Conservation (phyloP, 2,888 invertebrate genomes). For the Eupithecia abbreviata region DNA sequence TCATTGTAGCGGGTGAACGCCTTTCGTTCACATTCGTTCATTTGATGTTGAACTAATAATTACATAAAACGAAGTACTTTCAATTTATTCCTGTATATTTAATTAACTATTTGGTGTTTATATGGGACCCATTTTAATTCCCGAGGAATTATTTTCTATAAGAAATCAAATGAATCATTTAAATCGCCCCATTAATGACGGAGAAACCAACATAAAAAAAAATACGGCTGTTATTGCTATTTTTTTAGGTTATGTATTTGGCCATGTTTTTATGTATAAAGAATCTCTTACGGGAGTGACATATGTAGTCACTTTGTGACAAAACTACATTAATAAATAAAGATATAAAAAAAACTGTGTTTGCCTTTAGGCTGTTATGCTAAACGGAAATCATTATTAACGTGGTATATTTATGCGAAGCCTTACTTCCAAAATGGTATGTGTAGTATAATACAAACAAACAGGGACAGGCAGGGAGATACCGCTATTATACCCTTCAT, state of each 20-base stretch:
- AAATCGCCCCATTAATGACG: not conserved
- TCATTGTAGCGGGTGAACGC: conserved; percentile 54
- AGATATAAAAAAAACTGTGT: too few species aligned
- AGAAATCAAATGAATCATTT: not conserved
- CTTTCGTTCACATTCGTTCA: conserved; percentile 31
- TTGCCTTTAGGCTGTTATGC: not conserved
- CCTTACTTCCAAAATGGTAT: conserved; percentile 29
- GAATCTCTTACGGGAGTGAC: too few species aligned
- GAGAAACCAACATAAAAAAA: not conserved
- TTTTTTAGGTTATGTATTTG: too few species aligned
- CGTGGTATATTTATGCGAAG: conserved; percentile 15
- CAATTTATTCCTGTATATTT: not conserved
- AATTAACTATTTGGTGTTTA: too few species aligned
- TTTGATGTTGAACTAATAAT: not conserved
- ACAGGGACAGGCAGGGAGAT: conserved; percentile 22
- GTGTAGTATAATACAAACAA: conserved; percentile 19
- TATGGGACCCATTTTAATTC: too few species aligned
- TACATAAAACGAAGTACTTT: not conserved
- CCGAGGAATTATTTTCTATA: not conserved
- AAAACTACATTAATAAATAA: too few species aligned
- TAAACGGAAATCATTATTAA: conserved; percentile 34
- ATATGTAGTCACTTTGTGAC: too few species aligned
- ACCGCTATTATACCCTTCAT: conserved; percentile 32
- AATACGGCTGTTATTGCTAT: too few species aligned
- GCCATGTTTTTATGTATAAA: too few species aligned